phyloP scores from a whole-genome alignment of 1,140 invertebrate species.

The Drosophila pandora region DNA sequence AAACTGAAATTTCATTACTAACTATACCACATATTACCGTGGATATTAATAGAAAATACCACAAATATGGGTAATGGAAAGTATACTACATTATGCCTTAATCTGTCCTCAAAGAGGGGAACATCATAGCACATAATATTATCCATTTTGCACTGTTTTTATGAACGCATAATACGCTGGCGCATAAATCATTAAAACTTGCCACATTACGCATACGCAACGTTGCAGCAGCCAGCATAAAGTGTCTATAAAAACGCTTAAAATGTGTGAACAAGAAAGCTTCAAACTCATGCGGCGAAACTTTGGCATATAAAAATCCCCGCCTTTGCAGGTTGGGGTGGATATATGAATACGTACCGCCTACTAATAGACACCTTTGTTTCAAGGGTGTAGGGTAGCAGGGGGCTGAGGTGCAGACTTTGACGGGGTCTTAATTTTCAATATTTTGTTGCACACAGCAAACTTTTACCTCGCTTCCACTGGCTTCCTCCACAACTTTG shows the following conservation, averaged over 20 bases:
- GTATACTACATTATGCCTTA: not conserved
- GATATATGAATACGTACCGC: constrained; percentile 8
- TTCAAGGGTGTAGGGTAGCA: not conserved
- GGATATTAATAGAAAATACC: not conserved
- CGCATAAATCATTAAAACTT: constrained; percentile 68
- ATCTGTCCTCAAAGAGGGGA: constrained; percentile 2
- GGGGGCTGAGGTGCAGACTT: constrained; percentile 8
- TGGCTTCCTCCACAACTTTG: constrained; percentile 13
- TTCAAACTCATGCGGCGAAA: constrained; percentile 53
- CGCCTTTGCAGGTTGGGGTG: constrained; percentile 10
- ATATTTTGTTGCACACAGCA: constrained; percentile 60
- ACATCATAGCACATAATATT: constrained; percentile 31
- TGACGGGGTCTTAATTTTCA: constrained; percentile 68
- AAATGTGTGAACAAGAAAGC: constrained; percentile 61
- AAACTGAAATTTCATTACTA: not conserved
- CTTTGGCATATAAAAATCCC: constrained; percentile 61
- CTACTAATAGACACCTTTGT: constrained; percentile 42
- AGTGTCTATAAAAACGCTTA: constrained; percentile 73
- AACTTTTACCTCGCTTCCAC: constrained; percentile 30
- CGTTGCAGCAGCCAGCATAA: constrained; percentile 59
- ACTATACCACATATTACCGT: not conserved
- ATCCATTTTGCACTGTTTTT: constrained; percentile 42
- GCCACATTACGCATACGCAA: constrained; percentile 69
- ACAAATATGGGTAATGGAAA: not conserved
- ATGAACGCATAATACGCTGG: constrained; percentile 33